Conservation (phyloP, 2,888 invertebrate species). For the Micoletzkya japonica region DNA sequence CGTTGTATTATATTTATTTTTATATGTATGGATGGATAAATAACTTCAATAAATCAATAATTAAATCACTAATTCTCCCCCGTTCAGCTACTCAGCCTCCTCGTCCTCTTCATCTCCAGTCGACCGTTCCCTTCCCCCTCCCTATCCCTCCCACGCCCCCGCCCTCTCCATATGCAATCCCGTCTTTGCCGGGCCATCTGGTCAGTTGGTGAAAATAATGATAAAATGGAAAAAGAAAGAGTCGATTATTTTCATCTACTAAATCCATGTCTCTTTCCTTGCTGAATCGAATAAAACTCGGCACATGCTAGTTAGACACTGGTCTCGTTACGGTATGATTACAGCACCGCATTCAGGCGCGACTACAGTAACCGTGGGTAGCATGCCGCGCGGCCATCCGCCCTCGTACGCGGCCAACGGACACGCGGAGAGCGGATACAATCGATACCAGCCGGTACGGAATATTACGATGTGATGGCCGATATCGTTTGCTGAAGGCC, state of each 20-base stretch:
- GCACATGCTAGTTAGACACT: too few species aligned
- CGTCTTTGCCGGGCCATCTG: conserved; percentile 32
- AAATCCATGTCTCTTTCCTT: neutral
- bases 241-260: too few species aligned
- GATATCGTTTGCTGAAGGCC: too few species aligned
- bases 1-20: neutral
- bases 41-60: neutral
- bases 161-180: conserved; percentile 46
- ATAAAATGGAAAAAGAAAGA: neutral
- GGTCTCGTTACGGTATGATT: neutral
- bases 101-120: conserved; percentile 46
- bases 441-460: neutral
- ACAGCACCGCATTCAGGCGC: neutral
- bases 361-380: conserved; percentile 12
- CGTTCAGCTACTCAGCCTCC: conserved; percentile 43
- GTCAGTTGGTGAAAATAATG: neutral
- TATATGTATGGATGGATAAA: neutral
- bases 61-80: neutral
- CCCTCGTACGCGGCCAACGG: too few species aligned
- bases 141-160: conserved; percentile 29
- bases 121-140: conserved; percentile 31
- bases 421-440: too few species aligned
- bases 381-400: too few species aligned
- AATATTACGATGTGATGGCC: too few species aligned
- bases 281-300: too few species aligned